Evolutionary conservation across 2,113 vertebrate genomes (phyloP), one percentile per base, ranked within the genome.

Genomic region (Alces alces): DNA sequence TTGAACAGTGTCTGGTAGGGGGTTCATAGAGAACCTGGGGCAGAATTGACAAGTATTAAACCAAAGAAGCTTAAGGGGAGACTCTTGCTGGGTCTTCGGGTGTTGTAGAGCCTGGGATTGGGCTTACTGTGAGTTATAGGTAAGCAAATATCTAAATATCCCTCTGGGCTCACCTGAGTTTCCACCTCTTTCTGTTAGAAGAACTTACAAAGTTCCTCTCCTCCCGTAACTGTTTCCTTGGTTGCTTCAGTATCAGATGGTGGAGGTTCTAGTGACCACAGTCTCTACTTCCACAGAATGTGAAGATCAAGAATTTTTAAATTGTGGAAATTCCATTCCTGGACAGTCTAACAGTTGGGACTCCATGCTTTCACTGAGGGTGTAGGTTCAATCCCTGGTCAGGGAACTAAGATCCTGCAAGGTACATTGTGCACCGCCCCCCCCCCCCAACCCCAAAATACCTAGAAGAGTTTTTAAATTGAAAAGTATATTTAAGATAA

Each of bases 221-320:
- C 17, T 36, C 33, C 36, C 10, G 0, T 17, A 3, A 2, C 25
- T 10, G 1, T 33, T 50, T 82, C 14, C 50, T 89, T 61, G 11
- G 3, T 39, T n/a, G 19, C 36, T 52, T 23, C 16, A 1, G 0
- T 43, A 15, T 47, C 25, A 28, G 0, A 11, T 5, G 2, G 10
- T 50, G 25, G 33, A 36, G 16, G 7, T n/a, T n/a, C n/a, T n/a
- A n/a, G n/a, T 45, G 39, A 27, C 2, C 0, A 0, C 50, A 39
- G 5, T 8, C n/a, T 64, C 28, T 47, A 23, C 13, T 82, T 45
- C 36, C 0, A 1, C 4, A 12, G 4, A 93, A 52, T 7, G 8
- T 17, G n/a, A 82, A 82, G 58, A 30, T 17, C 23, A 85, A 15
- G 5, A 36, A 58, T 23, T 43, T 66, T 47, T 39, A 28, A 80